Conservation (phyloP, 2,113 vertebrate species). For the Datnioides undecimradiatus region DNA sequence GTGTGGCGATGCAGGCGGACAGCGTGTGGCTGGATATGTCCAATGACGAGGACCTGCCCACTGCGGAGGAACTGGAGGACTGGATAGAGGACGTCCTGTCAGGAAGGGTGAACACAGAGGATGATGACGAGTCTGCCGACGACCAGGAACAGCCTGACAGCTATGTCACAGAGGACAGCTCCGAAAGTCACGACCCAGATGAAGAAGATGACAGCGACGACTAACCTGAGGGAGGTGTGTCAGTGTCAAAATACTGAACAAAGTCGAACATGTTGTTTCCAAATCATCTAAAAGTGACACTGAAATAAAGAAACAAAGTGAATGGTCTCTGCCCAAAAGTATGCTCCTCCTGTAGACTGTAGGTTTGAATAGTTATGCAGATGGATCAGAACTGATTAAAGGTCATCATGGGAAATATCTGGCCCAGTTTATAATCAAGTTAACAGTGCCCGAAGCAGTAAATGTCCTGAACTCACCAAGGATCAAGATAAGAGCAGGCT, state of each 20-base stretch:
- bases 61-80: slow-evolving; percentile 93
- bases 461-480: background rate
- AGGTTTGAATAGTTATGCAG: slow-evolving; percentile 2
- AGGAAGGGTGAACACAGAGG: slow-evolving; percentile 96
- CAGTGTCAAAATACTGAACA: background rate
- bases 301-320: background rate
- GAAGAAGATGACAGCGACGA: slow-evolving; percentile 78
- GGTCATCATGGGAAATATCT: background rate
- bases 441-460: slow-evolving; percentile 11
- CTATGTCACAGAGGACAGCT: slow-evolving; percentile 62
- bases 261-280: too few relatives aligned
- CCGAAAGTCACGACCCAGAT: slow-evolving; percentile 54
- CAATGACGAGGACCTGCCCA: slow-evolving; percentile 93
- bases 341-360: background rate
- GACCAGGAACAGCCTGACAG: slow-evolving; percentile 60
- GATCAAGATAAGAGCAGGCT: background rate
- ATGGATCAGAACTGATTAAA: background rate
- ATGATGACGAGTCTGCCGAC: slow-evolving; percentile 86
- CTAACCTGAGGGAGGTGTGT: background rate
- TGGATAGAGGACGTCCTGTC: slow-evolving; percentile 98
- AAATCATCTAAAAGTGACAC: background rate
- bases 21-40: slow-evolving; percentile 96
- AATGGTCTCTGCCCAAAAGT: background rate
- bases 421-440: slow-evolving; percentile 6
- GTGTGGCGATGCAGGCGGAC: slow-evolving; percentile 87